Evolutionary conservation across 2,888 invertebrate genomes (phyloP).

Genomic region (Carcina quercana): DNA sequence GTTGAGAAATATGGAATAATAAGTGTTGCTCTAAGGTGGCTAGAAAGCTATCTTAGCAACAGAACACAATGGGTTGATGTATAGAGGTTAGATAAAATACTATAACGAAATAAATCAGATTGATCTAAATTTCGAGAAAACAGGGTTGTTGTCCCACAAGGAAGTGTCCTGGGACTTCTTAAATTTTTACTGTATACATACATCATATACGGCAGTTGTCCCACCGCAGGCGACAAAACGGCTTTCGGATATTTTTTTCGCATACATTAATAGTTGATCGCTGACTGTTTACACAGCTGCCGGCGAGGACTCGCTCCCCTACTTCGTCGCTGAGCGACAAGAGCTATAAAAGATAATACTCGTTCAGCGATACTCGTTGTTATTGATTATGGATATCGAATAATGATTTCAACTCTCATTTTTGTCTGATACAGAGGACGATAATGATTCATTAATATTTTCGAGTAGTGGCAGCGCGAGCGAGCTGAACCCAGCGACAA

Average conservation of each 20-base stretch:
- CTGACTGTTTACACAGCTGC: slow-evolving; percentile 12
- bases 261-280: slow-evolving; percentile 14
- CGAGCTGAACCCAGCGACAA: too few relatives aligned
- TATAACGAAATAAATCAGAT: too few relatives aligned
- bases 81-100: too few relatives aligned
- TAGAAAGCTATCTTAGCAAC: too few relatives aligned
- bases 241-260: slow-evolving; percentile 8
- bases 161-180: too few relatives aligned
- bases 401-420: neutral
- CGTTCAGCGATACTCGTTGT: neutral
- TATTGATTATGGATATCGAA: neutral
- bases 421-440: slow-evolving; percentile 6
- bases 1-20: too few relatives aligned
- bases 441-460: slow-evolving; percentile 11
- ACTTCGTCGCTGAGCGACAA: slow-evolving; percentile 12
- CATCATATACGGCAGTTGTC: slow-evolving; percentile 4
- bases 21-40: too few relatives aligned
- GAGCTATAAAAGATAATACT: slow-evolving; percentile 5
- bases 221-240: slow-evolving; percentile 49
- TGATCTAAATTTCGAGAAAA: too few relatives aligned
- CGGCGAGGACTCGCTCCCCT: slow-evolving; percentile 7
- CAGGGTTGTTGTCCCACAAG: too few relatives aligned
- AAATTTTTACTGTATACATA: too few relatives aligned
- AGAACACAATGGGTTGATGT: too few relatives aligned
- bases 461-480: slow-evolving; percentile 8